These are phyloP conservation scores for Luscinia megarhynchos DNA, from an alignment of 2,797 vertebrate genomes.

Conservation along the genomic window DNA sequence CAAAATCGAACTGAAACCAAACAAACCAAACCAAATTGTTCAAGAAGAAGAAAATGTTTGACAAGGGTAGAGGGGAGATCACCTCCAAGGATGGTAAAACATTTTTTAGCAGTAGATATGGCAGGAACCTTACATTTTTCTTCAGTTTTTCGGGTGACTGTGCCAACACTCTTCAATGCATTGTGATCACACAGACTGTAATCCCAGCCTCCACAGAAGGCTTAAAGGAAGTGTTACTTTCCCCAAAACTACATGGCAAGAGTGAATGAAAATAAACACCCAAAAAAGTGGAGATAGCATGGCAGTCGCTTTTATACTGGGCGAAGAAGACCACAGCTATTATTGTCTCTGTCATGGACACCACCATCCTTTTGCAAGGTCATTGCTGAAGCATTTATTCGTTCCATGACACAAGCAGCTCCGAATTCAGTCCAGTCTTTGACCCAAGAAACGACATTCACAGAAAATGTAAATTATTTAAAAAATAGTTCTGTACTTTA, in stretches of 20 bases:
- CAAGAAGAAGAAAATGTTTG: not conserved
- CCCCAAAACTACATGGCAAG: not conserved
- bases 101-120: not conserved
- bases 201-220: not conserved
- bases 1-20: not conserved
- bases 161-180: not conserved
- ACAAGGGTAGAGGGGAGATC: not conserved
- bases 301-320: not conserved
- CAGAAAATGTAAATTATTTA: not conserved
- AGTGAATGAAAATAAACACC: not conserved
- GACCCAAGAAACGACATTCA: not conserved
- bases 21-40: not conserved
- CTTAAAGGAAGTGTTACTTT: not conserved
- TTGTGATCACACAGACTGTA: not conserved
- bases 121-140: not conserved
- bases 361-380: not conserved
- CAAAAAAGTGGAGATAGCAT: not conserved
- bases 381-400: not conserved
- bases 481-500: not conserved
- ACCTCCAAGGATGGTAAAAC: not conserved
- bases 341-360: accelerated
- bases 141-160: not conserved
- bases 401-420: not conserved
- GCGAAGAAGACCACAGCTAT: not conserved
- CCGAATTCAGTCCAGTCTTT: not conserved